A percentile compares a stretch with the other conserved stretches of the same genome.
phyloP scores from a whole-genome alignment of 2,113 vertebrate species.

The Urocolius indicus region DNA sequence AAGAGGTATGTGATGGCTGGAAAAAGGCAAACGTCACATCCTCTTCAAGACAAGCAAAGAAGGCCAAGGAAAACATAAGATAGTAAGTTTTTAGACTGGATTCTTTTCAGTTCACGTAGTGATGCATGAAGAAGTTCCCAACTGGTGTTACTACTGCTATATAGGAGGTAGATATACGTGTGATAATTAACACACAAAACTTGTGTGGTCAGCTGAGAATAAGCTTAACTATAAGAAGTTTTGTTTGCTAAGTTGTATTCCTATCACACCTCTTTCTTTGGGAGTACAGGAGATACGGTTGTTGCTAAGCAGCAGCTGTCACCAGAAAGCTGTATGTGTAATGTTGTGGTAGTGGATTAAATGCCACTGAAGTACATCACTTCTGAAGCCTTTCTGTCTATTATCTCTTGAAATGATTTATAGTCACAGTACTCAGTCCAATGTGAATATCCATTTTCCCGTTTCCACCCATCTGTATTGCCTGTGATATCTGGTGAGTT shows the following conservation, averaged over 20 bases:
- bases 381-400: constrained; percentile 6
- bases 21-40: neutral
- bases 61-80: neutral
- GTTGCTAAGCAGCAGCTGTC: constrained; percentile 13
- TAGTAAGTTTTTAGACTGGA: neutral
- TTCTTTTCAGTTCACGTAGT: neutral
- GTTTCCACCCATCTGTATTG: neutral
- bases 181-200: neutral
- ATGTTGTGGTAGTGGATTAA: neutral
- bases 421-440: neutral
- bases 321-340: neutral
- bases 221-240: neutral
- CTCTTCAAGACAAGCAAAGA: neutral
- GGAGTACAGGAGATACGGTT: neutral
- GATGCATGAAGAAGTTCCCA: neutral
- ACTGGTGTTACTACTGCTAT: neutral
- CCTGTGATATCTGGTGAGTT: neutral
- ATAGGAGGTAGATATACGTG: neutral
- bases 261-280: neutral
- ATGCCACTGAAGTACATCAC: neutral
- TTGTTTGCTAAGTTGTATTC: neutral
- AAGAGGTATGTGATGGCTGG: neutral
- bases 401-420: constrained; percentile 26
- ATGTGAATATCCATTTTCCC: neutral
- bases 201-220: neutral